A percentile compares a stretch with the other conserved stretches of the same genome.
Conservation (phyloP, 2,888 invertebrate genomes). For the Leptinotarsa haldemani region DNA sequence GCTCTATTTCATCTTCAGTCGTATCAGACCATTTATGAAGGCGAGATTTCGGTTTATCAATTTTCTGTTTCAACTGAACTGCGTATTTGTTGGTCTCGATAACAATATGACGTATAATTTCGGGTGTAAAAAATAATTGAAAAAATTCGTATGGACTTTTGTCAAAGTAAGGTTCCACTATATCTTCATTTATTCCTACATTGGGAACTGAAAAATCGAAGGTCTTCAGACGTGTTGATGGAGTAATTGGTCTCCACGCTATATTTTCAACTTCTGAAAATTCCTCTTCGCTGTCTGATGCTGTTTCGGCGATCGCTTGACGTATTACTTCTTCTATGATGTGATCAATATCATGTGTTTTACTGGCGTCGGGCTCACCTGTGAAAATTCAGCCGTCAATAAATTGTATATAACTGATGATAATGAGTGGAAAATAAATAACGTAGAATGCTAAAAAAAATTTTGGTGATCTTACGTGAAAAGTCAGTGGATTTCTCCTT, state of each 20-base stretch:
- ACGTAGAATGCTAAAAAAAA: too few species aligned
- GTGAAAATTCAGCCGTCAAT: slow-evolving; percentile 23
- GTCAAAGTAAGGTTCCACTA: slow-evolving; percentile 27
- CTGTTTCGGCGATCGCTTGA: slow-evolving; percentile 23
- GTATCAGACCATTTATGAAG: slow-evolving; percentile 14
- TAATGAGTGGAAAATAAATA: not conserved
- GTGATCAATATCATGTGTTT: slow-evolving; percentile 23
- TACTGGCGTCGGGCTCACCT: slow-evolving; percentile 25
- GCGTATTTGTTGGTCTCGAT: slow-evolving; percentile 15
- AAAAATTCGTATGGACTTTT: slow-evolving; percentile 29
- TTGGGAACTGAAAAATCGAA: slow-evolving; percentile 27
- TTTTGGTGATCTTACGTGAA: slow-evolving; percentile 24
- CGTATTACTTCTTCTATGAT: slow-evolving; percentile 25
- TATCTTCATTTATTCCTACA: slow-evolving; percentile 25
- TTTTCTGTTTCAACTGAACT: slow-evolving; percentile 11
- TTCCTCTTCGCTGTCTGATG: slow-evolving; percentile 26
- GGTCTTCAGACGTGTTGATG: slow-evolving; percentile 21
- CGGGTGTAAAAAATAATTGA: slow-evolving; percentile 24
- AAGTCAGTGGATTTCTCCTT: slow-evolving; percentile 17
- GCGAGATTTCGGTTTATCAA: slow-evolving; percentile 24
- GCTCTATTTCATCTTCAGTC: slow-evolving; percentile 8
- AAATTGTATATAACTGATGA: slow-evolving; percentile 17
- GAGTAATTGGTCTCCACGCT: slow-evolving; percentile 24
- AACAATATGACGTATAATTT: slow-evolving; percentile 22
- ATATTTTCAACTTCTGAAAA: slow-evolving; percentile 23